phyloP scores from a whole-genome alignment of 2,888 invertebrate species.

The Schizaphis graminum region DNA sequence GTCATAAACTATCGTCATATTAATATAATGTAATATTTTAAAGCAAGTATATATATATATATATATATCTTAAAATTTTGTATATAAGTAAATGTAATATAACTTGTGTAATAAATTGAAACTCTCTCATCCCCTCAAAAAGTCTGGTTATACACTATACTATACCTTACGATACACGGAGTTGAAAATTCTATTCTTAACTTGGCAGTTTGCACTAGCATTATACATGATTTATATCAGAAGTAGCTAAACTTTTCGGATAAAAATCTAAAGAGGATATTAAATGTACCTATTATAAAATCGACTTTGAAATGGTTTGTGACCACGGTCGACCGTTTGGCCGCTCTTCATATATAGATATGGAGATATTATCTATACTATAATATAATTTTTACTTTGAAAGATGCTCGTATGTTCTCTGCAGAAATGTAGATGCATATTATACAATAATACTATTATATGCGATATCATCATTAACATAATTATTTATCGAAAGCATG shows the following conservation, averaged over 20 bases:
- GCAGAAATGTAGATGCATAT: not conserved
- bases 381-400: not conserved
- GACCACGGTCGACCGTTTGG: too few relatives aligned
- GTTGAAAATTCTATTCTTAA: too few relatives aligned
- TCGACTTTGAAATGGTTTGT: too few relatives aligned
- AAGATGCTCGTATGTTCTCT: not conserved
- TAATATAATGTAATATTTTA: not conserved
- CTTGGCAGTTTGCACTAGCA: too few relatives aligned
- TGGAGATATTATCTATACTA: not conserved
- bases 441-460: not conserved
- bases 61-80: too few relatives aligned
- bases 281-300: too few relatives aligned
- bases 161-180: too few relatives aligned
- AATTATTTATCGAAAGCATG: not conserved
- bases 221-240: too few relatives aligned
- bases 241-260: too few relatives aligned
- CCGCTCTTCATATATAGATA: not conserved
- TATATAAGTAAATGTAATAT: not conserved
- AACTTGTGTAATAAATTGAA: not conserved
- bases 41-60: not conserved
- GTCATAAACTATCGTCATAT: not conserved
- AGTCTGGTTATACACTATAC: too few relatives aligned
- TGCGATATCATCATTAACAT: not conserved
- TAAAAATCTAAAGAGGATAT: too few relatives aligned
- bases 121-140: too few relatives aligned